These are phyloP conservation scores for Xenentodon cancila DNA, from an alignment of 2,797 vertebrate genomes.

Conservation along the genomic window DNA sequence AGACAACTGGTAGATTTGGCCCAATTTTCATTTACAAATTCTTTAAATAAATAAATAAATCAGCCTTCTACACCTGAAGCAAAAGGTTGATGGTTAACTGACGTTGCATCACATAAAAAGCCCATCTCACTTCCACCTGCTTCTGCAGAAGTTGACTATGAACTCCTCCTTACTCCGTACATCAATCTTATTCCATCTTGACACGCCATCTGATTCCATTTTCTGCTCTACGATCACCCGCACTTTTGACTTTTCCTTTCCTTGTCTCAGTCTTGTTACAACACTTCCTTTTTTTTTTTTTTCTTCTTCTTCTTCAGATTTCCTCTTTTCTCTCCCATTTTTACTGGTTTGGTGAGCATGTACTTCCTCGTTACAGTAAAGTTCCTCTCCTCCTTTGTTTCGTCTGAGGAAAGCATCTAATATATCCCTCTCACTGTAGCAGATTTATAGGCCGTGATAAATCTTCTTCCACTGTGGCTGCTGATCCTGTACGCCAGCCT, in stretches of 20 bases:
- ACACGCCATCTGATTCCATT: slow-evolving; percentile 1
- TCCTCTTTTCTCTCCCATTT: slow-evolving; percentile 7
- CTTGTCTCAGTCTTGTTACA: background rate
- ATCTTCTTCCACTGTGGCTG: slow-evolving; percentile 9
- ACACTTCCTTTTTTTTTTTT: slow-evolving; percentile 26
- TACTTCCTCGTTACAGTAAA: slow-evolving; percentile 28
- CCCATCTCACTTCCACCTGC: background rate
- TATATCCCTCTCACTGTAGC: slow-evolving; percentile 22
- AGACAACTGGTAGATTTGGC: too few relatives aligned
- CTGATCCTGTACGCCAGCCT: slow-evolving; percentile 54
- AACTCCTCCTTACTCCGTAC: slow-evolving; percentile 2
- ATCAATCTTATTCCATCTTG: slow-evolving; percentile 3
- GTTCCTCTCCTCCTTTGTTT: slow-evolving; percentile 14
- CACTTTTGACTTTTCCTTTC: slow-evolving; percentile 9
- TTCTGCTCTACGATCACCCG: background rate
- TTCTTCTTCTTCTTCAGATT: slow-evolving; percentile 3
- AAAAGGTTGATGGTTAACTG: background rate
- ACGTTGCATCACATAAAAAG: slow-evolving; percentile 1
- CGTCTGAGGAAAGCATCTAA: slow-evolving; percentile 37
- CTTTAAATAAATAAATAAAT: background rate
- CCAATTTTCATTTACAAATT: too few relatives aligned
- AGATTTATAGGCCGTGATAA: slow-evolving; percentile 56
- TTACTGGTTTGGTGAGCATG: background rate
- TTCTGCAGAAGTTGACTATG: background rate
- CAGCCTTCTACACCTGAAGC: background rate